Percentiles rank a stretch among this genome's conserved stretches.
Conservation (phyloP, 2,888 invertebrate species). For the Idaea biselata region DNA sequence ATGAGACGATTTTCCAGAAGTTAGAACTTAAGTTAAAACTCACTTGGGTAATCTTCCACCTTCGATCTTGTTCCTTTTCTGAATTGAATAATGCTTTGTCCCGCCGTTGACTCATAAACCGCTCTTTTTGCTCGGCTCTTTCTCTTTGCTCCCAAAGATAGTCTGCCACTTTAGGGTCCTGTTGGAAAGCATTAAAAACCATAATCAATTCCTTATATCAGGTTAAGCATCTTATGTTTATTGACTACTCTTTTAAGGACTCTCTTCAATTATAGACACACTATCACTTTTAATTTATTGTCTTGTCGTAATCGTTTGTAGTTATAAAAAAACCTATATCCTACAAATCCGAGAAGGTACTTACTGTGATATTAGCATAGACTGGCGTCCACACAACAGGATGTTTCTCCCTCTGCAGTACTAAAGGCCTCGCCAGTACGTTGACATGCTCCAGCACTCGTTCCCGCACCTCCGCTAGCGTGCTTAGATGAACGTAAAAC, state of each 20-base stretch:
- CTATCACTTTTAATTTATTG: too few species aligned
- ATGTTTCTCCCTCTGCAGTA: slow-evolving; percentile 89
- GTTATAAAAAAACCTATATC: slow-evolving; percentile 11
- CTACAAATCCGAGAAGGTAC: slow-evolving; percentile 30
- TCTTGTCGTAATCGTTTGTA: too few species aligned
- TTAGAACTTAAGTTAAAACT: slow-evolving; percentile 7
- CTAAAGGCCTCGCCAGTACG: slow-evolving; percentile 97
- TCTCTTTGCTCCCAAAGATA: slow-evolving; percentile 94
- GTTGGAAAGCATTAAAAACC: slow-evolving; percentile 4
- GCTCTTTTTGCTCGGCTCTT: slow-evolving; percentile 88
- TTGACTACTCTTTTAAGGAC: neutral
- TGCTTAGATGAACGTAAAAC: slow-evolving; percentile 97
- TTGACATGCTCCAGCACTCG: slow-evolving; percentile 98
- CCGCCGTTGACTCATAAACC: slow-evolving; percentile 84
- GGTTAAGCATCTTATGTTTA: neutral
- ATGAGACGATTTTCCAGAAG: neutral
- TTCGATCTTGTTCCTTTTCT: slow-evolving; percentile 83
- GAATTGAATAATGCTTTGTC: slow-evolving; percentile 82
- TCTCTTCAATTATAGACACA: too few species aligned
- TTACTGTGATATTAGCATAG: slow-evolving; percentile 94
- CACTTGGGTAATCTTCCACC: slow-evolving; percentile 77
- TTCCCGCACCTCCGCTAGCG: slow-evolving; percentile 98
- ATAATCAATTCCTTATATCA: neutral
- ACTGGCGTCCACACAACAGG: slow-evolving; percentile 98
- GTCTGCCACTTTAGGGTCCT: slow-evolving; percentile 95